A percentile compares a stretch with the other conserved stretches of the same genome.
Conservation (phyloP, 2,797 vertebrate genomes). For the Agapornis canus region DNA sequence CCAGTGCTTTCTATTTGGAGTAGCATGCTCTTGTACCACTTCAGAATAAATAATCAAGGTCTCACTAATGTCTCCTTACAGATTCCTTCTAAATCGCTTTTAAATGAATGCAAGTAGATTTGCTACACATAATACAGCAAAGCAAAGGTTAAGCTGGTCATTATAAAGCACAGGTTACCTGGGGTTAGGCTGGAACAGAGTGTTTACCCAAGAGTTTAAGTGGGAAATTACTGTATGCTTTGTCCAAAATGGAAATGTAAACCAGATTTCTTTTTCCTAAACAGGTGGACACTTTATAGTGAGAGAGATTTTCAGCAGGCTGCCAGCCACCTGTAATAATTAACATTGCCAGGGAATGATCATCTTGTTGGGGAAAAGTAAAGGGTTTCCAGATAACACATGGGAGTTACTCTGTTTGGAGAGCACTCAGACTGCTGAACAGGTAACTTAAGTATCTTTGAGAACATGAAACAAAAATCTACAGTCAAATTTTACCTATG, state of each 20-base stretch:
- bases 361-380: background rate
- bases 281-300: background rate
- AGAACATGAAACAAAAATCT: background rate
- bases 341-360: background rate
- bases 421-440: background rate
- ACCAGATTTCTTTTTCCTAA: background rate
- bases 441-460: background rate
- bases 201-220: slow-evolving; percentile 18
- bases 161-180: background rate
- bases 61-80: background rate
- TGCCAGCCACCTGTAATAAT: slow-evolving; percentile 15
- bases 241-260: background rate
- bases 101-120: background rate
- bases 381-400: background rate
- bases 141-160: slow-evolving; percentile 36
- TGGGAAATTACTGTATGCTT: slow-evolving; percentile 20
- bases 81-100: background rate
- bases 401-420: background rate
- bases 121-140: background rate
- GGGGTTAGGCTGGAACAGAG: background rate
- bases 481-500: background rate
- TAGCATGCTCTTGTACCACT: background rate
- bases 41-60: slow-evolving; percentile 24
- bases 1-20: background rate
- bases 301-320: background rate